Base-by-base conservation (phyloP, 1,140 invertebrate species). In the Drosophila hydei region DNA sequence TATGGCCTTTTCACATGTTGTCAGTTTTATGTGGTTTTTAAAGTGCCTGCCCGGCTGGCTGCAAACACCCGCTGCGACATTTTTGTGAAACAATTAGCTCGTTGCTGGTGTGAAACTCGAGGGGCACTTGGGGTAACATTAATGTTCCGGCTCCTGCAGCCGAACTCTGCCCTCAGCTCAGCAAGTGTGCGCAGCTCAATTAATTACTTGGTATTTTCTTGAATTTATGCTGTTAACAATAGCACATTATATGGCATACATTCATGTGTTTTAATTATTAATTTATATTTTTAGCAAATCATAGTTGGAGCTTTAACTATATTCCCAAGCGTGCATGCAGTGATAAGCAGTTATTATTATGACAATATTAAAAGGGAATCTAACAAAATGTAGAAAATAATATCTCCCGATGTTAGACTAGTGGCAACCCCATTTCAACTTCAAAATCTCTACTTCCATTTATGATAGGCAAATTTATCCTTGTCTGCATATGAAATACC, bases 1-100 rank as follows among this genome's bases (percentile, higher is more conserved):
- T 90, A 90, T 90, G 79, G 68, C 77, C 67, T 84, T 88, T 79
- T 83, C 88, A 88, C 88, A 90, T 90, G 88, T 79, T 90, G 88
- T 80, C 88, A 77, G 16, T 90, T 90, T 89, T 85, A 89, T 89
- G 85, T 89, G 85, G 85, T 89, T 89, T 88, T 73, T 43, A 88
- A 78, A 87, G 83, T 83, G 75, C 43, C 79, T 25, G n/a, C 27
- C 50, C 40, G 36, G n/a, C 33, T 36, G 40, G 7, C 50, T 55
- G 43, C 40, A 51, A 72, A 62, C 83, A 75, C 78, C 83, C 83
- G 75, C 58, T 56, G 81, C 61, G 83, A 81, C 75, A 88, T 78
- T 74, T 87, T 68, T 40, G 38, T 16, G 78, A 88, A 88, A 75
- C 81, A 87, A 88, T 87, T 87, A 87, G 81, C 42, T 76, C 33